phyloP scores from a whole-genome alignment of 2,113 vertebrate species.

The Verasper variegatus region DNA sequence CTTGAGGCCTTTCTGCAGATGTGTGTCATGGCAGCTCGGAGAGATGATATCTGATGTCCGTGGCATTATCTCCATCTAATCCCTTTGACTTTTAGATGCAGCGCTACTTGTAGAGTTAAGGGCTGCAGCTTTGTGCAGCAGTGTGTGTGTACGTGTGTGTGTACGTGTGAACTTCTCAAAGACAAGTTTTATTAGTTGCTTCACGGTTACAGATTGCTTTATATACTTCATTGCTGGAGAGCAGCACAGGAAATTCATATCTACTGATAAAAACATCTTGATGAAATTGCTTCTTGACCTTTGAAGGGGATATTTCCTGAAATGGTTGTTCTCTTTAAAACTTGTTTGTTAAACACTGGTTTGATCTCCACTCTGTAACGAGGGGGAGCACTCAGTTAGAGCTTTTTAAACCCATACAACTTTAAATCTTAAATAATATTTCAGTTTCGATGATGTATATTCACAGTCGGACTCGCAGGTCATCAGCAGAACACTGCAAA shows the following conservation, averaged over 20 bases:
- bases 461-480: too few relatives aligned
- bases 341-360: background rate
- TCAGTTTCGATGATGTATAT: too few relatives aligned
- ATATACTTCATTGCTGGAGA: conserved; percentile 13
- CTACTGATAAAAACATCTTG: conserved; percentile 18
- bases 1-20: conserved; percentile 48
- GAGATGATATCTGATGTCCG: conserved; percentile 37
- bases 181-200: conserved; percentile 22
- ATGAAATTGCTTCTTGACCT: conserved; percentile 25
- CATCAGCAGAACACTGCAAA: background rate
- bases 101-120: conserved; percentile 18
- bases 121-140: background rate
- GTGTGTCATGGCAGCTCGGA: conserved; percentile 27
- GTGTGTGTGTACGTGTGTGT: background rate
- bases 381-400: background rate
- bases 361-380: conserved; percentile 7
- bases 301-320: background rate
- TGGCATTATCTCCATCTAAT: conserved; percentile 53
- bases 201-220: conserved; percentile 42
- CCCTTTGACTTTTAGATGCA: conserved; percentile 48
- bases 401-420: background rate
- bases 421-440: conserved; percentile 1
- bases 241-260: background rate
- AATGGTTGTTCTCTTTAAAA: background rate
- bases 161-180: conserved; percentile 11